Base-by-base conservation (phyloP, 2,888 invertebrate species). In the Belgica antarctica region DNA sequence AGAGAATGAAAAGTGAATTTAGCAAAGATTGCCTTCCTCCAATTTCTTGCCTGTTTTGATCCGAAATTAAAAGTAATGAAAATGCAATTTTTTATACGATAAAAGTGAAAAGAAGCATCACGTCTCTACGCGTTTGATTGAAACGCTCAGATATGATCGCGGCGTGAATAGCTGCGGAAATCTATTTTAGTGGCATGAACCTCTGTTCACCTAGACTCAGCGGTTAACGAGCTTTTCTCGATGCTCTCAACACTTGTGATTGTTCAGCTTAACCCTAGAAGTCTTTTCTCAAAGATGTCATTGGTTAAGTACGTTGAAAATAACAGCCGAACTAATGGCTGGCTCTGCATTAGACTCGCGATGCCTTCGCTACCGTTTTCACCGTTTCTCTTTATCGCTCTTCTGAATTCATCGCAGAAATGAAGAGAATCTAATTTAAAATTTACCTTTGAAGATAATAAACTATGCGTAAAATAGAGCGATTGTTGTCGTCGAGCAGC, bases 391-490 rank as follows among this genome's bases (percentile, higher is more conserved):
- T n/a, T 1, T 28, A n/a, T 25, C 12, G 1, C 15, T 2, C 61
- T 61, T 27, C 61, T 31, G 27, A 61, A 61, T 61, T 31, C 25
- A 25, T 28, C 15, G 27, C 31, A 25, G 22, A 61, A 61, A 61
- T 28, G 10, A 10, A 34, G 7, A 34, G 15, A 41, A 41, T 41
- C 41, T 41, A 41, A 41, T 41, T 41, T 41, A 41, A 41, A 41
- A 10, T 41, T 10, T 15, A 69, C 69, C 69, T 69, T 69, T 69
- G 69, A 69, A 59, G 69, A 69, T 69, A 59, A 59, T 59, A 69
- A 69, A 69, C 69, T 69, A 59, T 69, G 69, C 69, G 69, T 69
- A 69, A 69, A 69, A 69, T 69, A 34, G 59, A 41, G 41, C 41
- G 15, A 12, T 15, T 41, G 41, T 63, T 46, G 41, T 63, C 41